Conservation (phyloP, 2,888 invertebrate species). For the Agriopis aurantiaria region DNA sequence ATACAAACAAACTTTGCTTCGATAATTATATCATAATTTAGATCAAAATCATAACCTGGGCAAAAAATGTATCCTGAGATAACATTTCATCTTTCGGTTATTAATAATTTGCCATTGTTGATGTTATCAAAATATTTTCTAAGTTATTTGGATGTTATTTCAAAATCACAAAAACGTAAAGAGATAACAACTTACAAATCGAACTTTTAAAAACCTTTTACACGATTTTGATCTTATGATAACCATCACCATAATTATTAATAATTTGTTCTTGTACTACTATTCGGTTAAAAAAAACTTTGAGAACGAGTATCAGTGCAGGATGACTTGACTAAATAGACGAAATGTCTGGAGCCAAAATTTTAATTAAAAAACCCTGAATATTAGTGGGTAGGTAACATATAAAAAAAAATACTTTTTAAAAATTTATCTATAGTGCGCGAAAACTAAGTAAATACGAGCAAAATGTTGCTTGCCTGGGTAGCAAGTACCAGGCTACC, state of each 20-base stretch:
- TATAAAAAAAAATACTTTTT: too few relatives aligned
- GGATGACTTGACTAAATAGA: too few relatives aligned
- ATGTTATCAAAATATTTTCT: slow-evolving; percentile 47
- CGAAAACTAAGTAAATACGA: background rate
- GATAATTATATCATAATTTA: slow-evolving; percentile 22
- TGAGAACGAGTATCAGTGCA: too few relatives aligned
- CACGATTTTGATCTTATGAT: too few relatives aligned
- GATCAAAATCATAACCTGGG: slow-evolving; percentile 30
- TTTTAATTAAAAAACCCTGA: too few relatives aligned
- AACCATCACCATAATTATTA: background rate
- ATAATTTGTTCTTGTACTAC: background rate
- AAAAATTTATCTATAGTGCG: too few relatives aligned
- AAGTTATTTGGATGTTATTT: slow-evolving; percentile 19
- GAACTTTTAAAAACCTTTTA: background rate
- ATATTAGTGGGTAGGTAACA: too few relatives aligned
- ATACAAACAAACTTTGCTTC: slow-evolving; percentile 33
- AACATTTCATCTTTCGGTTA: slow-evolving; percentile 51
- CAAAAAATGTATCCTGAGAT: slow-evolving; percentile 51
- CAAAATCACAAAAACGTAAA: slow-evolving; percentile 36
- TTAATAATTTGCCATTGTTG: slow-evolving; percentile 47
- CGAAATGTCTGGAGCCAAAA: too few relatives aligned
- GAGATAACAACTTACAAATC: background rate
- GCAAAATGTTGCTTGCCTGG: background rate
- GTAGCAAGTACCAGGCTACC: slow-evolving; percentile 21
- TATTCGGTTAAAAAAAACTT: too few relatives aligned